phyloP scores from a whole-genome alignment of 2,888 invertebrate species.

The Leucoma salicis region DNA sequence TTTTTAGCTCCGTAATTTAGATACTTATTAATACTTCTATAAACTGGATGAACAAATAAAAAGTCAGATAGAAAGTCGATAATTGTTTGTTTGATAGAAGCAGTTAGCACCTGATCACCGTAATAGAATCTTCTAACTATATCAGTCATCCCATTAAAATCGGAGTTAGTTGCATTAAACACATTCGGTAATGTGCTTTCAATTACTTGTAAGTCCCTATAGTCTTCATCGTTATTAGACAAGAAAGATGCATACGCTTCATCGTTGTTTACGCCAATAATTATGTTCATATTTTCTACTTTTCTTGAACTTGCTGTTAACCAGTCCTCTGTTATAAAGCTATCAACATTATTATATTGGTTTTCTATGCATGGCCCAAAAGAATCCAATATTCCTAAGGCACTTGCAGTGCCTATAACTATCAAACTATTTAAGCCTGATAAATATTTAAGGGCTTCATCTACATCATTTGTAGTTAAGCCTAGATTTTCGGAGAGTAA shows the following conservation, averaged over 20 bases:
- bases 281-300: constrained; percentile 36
- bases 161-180: constrained; percentile 17
- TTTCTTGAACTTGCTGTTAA: constrained; percentile 37
- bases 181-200: not conserved
- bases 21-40: constrained; percentile 33
- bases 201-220: not conserved
- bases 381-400: constrained; percentile 13
- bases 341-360: constrained; percentile 40
- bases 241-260: not conserved
- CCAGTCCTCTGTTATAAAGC: constrained; percentile 43
- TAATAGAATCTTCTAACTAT: constrained; percentile 35
- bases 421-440: constrained; percentile 23
- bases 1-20: constrained; percentile 25
- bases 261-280: constrained; percentile 44
- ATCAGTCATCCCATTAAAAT: constrained; percentile 24
- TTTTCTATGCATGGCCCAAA: constrained; percentile 50
- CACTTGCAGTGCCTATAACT: constrained; percentile 16
- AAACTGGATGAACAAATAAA: constrained; percentile 33
- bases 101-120: constrained; percentile 28
- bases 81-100: constrained; percentile 13
- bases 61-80: constrained; percentile 40
- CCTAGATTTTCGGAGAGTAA: not conserved
- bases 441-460: constrained; percentile 40
- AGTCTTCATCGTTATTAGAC: constrained; percentile 13
- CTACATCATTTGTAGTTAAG: constrained; percentile 19